Evolutionary conservation across 2,797 vertebrate species (phyloP).

Genomic region (Orestias chungarensis): DNA sequence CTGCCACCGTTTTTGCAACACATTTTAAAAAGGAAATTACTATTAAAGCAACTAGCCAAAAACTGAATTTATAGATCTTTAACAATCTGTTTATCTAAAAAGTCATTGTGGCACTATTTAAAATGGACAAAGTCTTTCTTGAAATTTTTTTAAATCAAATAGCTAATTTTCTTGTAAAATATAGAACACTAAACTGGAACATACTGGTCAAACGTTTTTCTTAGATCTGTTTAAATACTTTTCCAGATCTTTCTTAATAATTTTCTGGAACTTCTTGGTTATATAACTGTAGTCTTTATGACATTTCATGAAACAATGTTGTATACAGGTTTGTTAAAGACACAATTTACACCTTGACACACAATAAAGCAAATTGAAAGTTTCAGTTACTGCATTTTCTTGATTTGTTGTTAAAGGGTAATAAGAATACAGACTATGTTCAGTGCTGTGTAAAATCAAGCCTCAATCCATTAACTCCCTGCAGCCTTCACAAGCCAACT

Average conservation of each 20-base stretch:
- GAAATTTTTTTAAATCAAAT: background rate
- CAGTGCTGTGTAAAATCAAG: slow-evolving; percentile 18
- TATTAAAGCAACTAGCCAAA: background rate
- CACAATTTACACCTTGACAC: background rate
- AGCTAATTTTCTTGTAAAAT: background rate
- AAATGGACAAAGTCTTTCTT: background rate
- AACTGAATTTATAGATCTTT: background rate
- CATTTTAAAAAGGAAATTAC: background rate
- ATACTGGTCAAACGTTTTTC: too few relatives aligned
- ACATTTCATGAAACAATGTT: background rate
- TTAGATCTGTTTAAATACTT: background rate
- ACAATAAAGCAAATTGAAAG: background rate
- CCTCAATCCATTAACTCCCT: slow-evolving; percentile 18
- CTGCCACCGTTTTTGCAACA: background rate
- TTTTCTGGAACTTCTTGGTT: background rate
- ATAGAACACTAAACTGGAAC: background rate
- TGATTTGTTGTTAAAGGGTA: background rate
- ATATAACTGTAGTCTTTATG: background rate
- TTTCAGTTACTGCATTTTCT: background rate
- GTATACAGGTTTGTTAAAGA: background rate
- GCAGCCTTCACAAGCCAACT: slow-evolving; percentile 17
- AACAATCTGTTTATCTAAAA: background rate
- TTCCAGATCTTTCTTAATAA: background rate
- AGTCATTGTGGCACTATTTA: too few relatives aligned
- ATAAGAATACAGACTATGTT: background rate